phyloP scores from a whole-genome alignment of 2,888 invertebrate species.

The Elegia similella region DNA sequence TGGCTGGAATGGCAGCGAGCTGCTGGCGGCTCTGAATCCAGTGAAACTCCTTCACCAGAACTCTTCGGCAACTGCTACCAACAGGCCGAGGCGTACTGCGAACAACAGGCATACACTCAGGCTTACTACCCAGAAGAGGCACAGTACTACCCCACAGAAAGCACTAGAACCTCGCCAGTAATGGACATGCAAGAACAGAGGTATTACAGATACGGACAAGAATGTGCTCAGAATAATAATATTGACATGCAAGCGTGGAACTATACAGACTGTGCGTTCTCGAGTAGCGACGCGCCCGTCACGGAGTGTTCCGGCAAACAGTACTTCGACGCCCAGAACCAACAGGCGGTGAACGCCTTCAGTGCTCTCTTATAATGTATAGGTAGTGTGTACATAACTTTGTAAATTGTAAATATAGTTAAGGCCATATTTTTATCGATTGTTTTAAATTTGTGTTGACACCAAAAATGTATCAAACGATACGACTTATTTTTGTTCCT shows the following conservation, averaged over 20 bases:
- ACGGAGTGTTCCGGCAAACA: conserved; percentile 59
- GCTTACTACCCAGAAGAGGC: conserved; percentile 69
- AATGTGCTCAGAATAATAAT: conserved; percentile 55
- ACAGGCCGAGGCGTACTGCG: conserved; percentile 64
- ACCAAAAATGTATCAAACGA: conserved; percentile 7
- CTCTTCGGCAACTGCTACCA: conserved; percentile 66
- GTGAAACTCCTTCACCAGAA: conserved; percentile 82
- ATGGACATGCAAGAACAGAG: conserved; percentile 63
- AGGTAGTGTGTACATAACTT: conserved; percentile 40
- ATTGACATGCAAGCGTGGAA: conserved; percentile 63
- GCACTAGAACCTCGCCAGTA: conserved; percentile 57
- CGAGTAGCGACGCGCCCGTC: conserved; percentile 44
- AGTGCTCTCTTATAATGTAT: conserved; percentile 64
- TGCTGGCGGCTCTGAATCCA: conserved; percentile 68
- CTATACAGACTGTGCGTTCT: conserved; percentile 64
- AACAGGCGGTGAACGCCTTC: conserved; percentile 59
- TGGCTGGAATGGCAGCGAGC: conserved; percentile 82
- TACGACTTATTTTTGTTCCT: conserved; percentile 43
- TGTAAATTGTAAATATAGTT: conserved; percentile 53
- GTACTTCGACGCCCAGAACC: conserved; percentile 60
- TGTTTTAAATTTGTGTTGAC: conserved; percentile 23
- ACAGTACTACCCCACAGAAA: conserved; percentile 64
- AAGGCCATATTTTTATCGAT: conserved; percentile 17
- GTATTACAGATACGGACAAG: conserved; percentile 63
- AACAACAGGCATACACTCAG: conserved; percentile 62